Conservation (phyloP, 2,113 vertebrate genomes). For the Cephalopholis sonnerati region DNA sequence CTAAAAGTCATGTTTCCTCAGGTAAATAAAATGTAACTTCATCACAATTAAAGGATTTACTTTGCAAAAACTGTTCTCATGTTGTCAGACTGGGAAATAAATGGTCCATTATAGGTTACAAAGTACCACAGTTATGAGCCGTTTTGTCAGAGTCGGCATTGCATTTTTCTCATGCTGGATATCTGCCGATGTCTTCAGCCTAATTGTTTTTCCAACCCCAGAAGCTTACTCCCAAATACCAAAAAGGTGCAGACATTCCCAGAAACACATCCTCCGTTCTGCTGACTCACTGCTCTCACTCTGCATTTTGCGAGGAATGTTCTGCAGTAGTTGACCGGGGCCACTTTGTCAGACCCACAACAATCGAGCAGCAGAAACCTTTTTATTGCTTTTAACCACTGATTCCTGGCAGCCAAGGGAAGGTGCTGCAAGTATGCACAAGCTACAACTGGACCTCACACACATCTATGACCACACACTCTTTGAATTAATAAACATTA, state of each 20-base stretch:
- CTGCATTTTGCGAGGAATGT: slow-evolving; percentile 51
- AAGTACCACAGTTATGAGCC: slow-evolving; percentile 1
- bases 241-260: slow-evolving; percentile 63
- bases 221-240: slow-evolving; percentile 29
- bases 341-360: slow-evolving; percentile 28
- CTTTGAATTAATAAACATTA: not conserved
- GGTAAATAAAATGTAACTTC: not conserved
- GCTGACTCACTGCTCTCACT: slow-evolving; percentile 56
- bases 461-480: not conserved
- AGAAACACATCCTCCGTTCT: slow-evolving; percentile 46
- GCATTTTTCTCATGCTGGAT: slow-evolving; percentile 43
- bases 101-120: not conserved
- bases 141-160: slow-evolving; percentile 21
- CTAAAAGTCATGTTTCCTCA: not conserved
- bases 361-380: not conserved
- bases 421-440: not conserved
- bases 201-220: slow-evolving; percentile 66
- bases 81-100: slow-evolving; percentile 11
- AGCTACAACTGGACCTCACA: slow-evolving; percentile 4
- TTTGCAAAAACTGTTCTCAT: slow-evolving; percentile 16
- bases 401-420: slow-evolving; percentile 2
- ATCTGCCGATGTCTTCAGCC: slow-evolving; percentile 29
- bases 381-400: not conserved
- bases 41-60: slow-evolving; percentile 10
- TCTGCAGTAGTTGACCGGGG: slow-evolving; percentile 11